phyloP scores from a whole-genome alignment of 2,888 invertebrate species.

The Mesoligia furuncula region DNA sequence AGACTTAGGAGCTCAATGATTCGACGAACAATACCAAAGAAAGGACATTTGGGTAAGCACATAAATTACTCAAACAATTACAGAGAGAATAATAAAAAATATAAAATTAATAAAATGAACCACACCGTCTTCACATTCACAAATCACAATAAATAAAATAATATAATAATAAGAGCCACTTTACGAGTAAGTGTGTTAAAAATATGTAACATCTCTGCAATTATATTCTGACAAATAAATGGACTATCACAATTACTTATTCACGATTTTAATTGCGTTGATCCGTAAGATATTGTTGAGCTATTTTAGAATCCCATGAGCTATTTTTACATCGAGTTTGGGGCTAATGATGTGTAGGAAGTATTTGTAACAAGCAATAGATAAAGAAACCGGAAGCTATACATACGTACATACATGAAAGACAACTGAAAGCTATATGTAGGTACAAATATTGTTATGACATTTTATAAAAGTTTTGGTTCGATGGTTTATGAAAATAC shows the following conservation, averaged over 20 bases:
- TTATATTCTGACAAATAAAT: background rate
- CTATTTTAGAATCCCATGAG: conserved; percentile 7
- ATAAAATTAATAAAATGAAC: too few species aligned
- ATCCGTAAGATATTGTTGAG: background rate
- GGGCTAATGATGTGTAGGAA: background rate
- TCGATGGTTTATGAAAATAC: background rate
- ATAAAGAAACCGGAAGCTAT: background rate
- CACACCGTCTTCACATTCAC: too few species aligned
- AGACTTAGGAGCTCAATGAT: too few species aligned
- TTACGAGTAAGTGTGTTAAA: too few species aligned
- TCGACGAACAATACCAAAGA: too few species aligned
- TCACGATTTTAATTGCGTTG: conserved; percentile 12
- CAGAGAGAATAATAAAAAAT: too few species aligned
- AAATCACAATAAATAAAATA: too few species aligned
- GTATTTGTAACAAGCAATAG: background rate
- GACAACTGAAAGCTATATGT: background rate
- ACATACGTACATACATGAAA: background rate
- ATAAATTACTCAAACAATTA: too few species aligned
- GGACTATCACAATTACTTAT: background rate
- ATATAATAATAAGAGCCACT: too few species aligned
- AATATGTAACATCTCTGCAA: too few species aligned
- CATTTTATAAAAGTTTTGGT: background rate
- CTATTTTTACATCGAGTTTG: background rate
- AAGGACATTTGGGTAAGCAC: too few species aligned
- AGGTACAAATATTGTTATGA: background rate